Percentiles rank a stretch among this genome's conserved stretches.
Evolutionary conservation across 2,113 vertebrate species (phyloP).

Genomic region (Nestor notabilis): DNA sequence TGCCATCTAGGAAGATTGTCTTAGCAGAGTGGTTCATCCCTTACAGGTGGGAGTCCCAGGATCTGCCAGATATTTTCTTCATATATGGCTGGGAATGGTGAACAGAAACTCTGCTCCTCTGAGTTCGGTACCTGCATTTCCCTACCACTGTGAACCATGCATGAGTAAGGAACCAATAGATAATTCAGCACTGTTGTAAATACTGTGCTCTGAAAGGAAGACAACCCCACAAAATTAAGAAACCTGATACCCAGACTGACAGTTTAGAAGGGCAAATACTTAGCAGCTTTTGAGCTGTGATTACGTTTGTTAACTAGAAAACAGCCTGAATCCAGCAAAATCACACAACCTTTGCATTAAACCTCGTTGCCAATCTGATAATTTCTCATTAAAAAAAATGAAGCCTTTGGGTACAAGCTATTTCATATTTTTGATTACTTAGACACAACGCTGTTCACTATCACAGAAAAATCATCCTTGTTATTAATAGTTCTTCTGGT

Average conservation of each 20-base stretch:
- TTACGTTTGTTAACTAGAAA: not conserved
- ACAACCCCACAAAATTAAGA: not conserved
- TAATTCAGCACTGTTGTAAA: not conserved
- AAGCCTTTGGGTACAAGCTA: not conserved
- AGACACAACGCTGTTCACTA: not conserved
- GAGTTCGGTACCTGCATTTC: not conserved
- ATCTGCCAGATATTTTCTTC: not conserved
- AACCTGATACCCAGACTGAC: not conserved
- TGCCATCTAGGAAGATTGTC: not conserved
- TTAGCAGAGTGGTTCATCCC: not conserved
- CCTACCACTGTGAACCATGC: not conserved
- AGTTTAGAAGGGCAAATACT: not conserved
- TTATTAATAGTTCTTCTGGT: conserved; percentile 18
- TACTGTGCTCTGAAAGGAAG: not conserved
- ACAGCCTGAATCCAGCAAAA: not conserved
- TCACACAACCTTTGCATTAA: not conserved
- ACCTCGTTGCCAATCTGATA: not conserved
- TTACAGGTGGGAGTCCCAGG: accelerated
- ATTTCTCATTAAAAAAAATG: conserved; percentile 20
- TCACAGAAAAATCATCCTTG: conserved; percentile 2
- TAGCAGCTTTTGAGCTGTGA: not conserved
- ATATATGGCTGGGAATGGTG: not conserved
- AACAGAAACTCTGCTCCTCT: not conserved
- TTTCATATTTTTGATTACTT: not conserved
- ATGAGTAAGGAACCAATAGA: not conserved